phyloP scores from a whole-genome alignment of 2,113 vertebrate genomes.

The Mandrillus leucophaeus region DNA sequence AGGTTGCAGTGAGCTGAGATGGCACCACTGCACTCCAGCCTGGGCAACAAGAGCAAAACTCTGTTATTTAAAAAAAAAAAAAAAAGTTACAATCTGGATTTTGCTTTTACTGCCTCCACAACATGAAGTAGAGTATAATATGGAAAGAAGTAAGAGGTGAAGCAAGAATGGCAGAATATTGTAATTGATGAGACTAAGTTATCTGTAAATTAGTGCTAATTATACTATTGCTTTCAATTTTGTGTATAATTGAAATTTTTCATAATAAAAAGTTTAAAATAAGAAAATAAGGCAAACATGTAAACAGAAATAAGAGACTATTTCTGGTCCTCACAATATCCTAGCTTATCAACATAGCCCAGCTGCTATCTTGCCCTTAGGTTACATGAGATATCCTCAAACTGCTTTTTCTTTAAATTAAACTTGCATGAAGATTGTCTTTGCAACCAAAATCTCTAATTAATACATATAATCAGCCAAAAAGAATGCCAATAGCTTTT shows the following conservation, averaged over 20 bases:
- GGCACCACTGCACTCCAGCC: too few species aligned
- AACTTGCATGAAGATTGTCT: constrained; percentile 18
- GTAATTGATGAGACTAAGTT: not conserved
- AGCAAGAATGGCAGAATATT: not conserved
- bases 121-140: not conserved
- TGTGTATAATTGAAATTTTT: not conserved
- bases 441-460: not conserved
- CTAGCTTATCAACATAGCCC: not conserved
- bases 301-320: not conserved
- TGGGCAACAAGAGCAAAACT: too few species aligned
- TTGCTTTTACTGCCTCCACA: not conserved
- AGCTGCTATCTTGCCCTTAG: not conserved
- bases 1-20: too few species aligned
- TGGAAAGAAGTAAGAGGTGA: not conserved
- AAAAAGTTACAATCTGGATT: not conserved
- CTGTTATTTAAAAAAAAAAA: too few species aligned
- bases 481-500: constrained; percentile 36
- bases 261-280: constrained; percentile 8
- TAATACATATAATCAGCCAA: not conserved
- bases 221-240: not conserved
- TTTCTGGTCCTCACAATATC: not conserved
- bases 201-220: not conserved
- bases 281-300: not conserved
- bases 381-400: not conserved
- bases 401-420: constrained; percentile 16